A percentile compares a stretch with the other conserved stretches of the same genome.
These are phyloP conservation scores for Rapana venosa DNA, from an alignment of 2,888 invertebrate genomes.

Conservation along the genomic window DNA sequence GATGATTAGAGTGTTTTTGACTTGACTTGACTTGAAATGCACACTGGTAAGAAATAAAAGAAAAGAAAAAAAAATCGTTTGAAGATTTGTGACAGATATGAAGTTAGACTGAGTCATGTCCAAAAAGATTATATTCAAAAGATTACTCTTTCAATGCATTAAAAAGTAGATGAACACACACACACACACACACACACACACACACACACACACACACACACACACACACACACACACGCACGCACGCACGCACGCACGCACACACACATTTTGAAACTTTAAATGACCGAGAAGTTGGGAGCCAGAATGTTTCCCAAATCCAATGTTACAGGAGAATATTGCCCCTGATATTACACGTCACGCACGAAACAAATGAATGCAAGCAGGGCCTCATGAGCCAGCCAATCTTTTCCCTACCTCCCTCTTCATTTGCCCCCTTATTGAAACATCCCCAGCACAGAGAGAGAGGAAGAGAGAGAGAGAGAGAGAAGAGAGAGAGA, in stretches of 20 bases:
- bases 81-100: too few species aligned
- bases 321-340: slow-evolving; percentile 30
- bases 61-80: too few species aligned
- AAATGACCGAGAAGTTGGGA: too few species aligned
- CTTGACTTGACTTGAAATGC: too few species aligned
- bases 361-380: slow-evolving; percentile 13
- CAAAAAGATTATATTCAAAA: too few species aligned
- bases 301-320: not conserved
- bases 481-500: too few species aligned
- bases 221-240: not conserved
- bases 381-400: not conserved
- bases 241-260: not conserved
- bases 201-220: not conserved
- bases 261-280: not conserved
- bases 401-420: not conserved
- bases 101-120: too few species aligned
- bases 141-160: too few species aligned
- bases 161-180: not conserved
- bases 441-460: not conserved
- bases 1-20: too few species aligned
- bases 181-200: slow-evolving; percentile 1
- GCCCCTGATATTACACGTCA: not conserved
- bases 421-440: not conserved
- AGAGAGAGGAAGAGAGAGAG: not conserved
- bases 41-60: too few species aligned